Conservation (phyloP, 2,113 vertebrate species). For the Piprites chloris region DNA sequence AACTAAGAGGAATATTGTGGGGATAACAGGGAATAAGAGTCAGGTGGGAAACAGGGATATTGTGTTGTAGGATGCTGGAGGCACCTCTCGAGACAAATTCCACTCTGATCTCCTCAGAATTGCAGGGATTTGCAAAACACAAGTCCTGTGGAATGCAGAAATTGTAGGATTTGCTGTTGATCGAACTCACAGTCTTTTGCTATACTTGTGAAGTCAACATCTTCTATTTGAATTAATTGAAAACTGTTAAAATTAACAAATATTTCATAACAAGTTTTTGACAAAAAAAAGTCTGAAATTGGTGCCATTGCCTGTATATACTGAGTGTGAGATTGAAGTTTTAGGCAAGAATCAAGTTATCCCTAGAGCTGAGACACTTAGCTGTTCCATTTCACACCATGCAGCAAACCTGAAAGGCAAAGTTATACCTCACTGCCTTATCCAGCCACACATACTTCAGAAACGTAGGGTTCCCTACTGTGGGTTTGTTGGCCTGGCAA, state of each 20-base stretch:
- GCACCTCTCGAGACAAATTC: background rate
- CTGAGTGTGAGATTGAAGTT: background rate
- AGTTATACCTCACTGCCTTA: background rate
- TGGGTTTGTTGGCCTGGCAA: background rate
- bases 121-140: background rate
- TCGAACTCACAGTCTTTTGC: background rate
- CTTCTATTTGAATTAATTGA: background rate
- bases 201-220: background rate
- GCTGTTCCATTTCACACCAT: background rate
- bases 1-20: background rate
- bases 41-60: background rate
- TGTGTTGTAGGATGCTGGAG: background rate
- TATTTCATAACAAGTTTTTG: background rate
- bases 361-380: background rate
- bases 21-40: background rate
- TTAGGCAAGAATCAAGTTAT: background rate
- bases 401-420: background rate
- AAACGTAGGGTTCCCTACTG: background rate
- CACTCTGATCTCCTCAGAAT: background rate
- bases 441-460: background rate
- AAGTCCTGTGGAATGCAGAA: background rate
- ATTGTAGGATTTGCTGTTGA: background rate
- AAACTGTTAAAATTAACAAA: background rate
- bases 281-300: background rate
- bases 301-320: background rate